Evolutionary conservation across 2,888 invertebrate species (phyloP).

Genomic region (Morinoia aosen): DNA sequence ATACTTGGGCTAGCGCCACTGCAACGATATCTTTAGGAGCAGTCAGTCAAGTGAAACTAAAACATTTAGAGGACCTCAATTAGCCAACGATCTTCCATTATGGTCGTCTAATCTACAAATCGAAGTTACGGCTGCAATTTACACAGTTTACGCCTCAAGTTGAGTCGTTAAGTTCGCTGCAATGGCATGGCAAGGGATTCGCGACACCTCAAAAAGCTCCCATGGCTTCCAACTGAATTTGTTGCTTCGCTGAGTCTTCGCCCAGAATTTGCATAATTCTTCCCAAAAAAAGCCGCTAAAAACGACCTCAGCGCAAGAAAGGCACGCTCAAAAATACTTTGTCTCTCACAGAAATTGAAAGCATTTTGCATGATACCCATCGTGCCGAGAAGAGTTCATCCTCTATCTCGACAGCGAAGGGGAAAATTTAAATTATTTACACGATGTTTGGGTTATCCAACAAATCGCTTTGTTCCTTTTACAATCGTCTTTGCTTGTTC

Average conservation of each 20-base stretch:
- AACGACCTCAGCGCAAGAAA: background rate
- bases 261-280: constrained; percentile 42
- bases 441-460: background rate
- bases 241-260: constrained; percentile 22
- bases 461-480: background rate
- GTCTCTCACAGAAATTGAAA: background rate
- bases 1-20: background rate
- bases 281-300: background rate
- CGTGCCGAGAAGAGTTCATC: background rate
- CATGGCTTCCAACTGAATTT: background rate
- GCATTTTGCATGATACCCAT: background rate
- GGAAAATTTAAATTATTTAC: background rate
- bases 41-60: constrained; percentile 17
- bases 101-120: constrained; percentile 36
- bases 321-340: background rate
- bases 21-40: constrained; percentile 3
- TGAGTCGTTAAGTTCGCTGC: background rate
- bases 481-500: background rate
- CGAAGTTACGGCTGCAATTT: constrained; percentile 40
- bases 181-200: background rate
- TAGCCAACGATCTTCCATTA: constrained; percentile 16
- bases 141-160: constrained; percentile 21
- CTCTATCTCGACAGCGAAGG: background rate
- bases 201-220: constrained; percentile 31
- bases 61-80: constrained; percentile 4